Evolutionary conservation across 2,113 vertebrate genomes (phyloP), one percentile per base, ranked within the genome.

Genomic region (Platichthys stellatus): DNA sequence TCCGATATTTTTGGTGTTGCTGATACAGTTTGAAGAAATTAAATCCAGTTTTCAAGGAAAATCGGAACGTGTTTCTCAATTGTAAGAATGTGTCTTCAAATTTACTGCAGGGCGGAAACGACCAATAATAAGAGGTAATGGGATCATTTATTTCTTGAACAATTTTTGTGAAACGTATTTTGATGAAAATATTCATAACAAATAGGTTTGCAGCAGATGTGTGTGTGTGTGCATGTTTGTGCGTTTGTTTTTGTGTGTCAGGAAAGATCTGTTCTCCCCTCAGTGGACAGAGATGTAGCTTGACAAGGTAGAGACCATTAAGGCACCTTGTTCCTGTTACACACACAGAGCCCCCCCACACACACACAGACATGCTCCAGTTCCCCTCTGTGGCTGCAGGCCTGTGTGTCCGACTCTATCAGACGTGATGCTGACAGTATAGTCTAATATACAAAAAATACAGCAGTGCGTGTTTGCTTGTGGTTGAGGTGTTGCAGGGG

Each of bases 281-380:
- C 26, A 57, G 6, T 69, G 61, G 73, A 77, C 38, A 18, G 67
- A 68, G 74, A 91, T 88, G 70, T 49, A 51, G 59, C 57, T 74
- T 81, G 90, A 87, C 88, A 90, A 85, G 66, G 78, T 69, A 78
- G 62, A 62, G 65, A 63, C 78, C 65, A 76, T 81, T 74, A 82
- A 66, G 66, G 81, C 63, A 75, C 84, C 80, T 84, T 84, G 63
- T 60, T 79, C 61, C 53, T 75, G 71, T 64, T 65, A 6, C 8
- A 35, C 61, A 66, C 63, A 67, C 69, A 72, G 54, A 79, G 24
- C 2, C 24, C 24, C 24, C 24, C 1, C 24, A 2, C 24, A 2
- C 24, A 49, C 47, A 70, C 54, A 59, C 62, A 72, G 60, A 73
- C 12, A 56, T 47, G 45, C 73, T 69, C 69, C 49, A 81, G 23